Percentiles rank a stretch among this genome's conserved stretches.
Evolutionary conservation across 2,888 invertebrate genomes (phyloP).

Genomic region (Drosophila buzzatii): DNA sequence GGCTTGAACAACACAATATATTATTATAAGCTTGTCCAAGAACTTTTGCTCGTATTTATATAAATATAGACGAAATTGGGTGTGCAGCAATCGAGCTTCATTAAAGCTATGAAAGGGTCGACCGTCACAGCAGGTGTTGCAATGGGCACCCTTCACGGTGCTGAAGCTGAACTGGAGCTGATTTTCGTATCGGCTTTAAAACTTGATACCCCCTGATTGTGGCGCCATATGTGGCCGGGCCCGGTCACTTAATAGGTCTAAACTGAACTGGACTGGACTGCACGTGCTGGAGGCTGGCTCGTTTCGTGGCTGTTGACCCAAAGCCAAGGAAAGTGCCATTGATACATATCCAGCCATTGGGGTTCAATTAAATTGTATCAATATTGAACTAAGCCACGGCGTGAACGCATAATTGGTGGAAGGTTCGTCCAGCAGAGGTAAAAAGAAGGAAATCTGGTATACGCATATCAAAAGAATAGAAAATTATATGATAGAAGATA

Average conservation of each 20-base stretch:
- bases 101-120: constrained; percentile 44
- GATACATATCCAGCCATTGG: constrained; percentile 60
- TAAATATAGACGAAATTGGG: neutral
- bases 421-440: neutral
- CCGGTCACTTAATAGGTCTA: neutral
- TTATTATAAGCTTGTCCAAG: neutral
- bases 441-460: neutral
- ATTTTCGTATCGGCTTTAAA: constrained; percentile 28
- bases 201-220: constrained; percentile 14
- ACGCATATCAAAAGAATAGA: neutral
- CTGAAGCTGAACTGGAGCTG: neutral
- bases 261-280: neutral
- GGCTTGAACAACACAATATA: neutral
- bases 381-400: constrained; percentile 66
- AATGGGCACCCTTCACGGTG: constrained; percentile 16
- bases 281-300: constrained; percentile 5
- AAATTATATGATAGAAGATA: neutral
- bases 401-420: neutral
- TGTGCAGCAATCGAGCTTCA: constrained; percentile 11
- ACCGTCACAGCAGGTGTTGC: constrained; percentile 69
- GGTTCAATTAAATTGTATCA: constrained; percentile 80
- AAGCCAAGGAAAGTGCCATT: constrained; percentile 48
- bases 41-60: neutral
- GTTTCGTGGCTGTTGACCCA: constrained; percentile 63
- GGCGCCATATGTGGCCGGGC: constrained; percentile 12